Evolutionary conservation across 2,797 vertebrate species (phyloP).

Genomic region (Trachurus trachurus): DNA sequence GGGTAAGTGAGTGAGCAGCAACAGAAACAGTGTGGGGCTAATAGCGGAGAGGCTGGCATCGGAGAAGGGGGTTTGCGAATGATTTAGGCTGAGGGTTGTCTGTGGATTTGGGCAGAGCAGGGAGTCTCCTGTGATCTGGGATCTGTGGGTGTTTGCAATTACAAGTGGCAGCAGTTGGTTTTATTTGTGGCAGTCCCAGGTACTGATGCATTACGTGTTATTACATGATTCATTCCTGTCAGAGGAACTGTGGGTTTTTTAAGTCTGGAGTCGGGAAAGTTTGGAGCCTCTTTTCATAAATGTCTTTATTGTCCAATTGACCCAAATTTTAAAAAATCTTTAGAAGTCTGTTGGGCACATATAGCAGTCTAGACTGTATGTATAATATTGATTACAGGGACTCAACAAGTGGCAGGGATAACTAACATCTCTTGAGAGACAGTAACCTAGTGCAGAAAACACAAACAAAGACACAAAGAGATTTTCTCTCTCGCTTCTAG

Average conservation of each 20-base stretch:
- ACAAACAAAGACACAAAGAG: not conserved
- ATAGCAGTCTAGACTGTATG: no score
- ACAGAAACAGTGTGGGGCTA: slow-evolving; percentile 29
- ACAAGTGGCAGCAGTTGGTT: slow-evolving; percentile 42
- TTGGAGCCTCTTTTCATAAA: slow-evolving; percentile 52
- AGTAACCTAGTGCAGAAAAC: no score
- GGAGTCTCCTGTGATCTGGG: slow-evolving; percentile 63
- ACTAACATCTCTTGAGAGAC: no score
- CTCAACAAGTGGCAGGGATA: no score
- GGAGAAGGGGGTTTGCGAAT: slow-evolving; percentile 30
- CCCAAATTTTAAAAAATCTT: slow-evolving; percentile 12
- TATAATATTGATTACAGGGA: no score
- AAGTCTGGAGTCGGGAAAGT: slow-evolving; percentile 44
- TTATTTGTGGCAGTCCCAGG: slow-evolving; percentile 54
- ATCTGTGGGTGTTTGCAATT: slow-evolving; percentile 71
- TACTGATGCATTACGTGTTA: slow-evolving; percentile 50
- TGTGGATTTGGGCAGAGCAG: slow-evolving; percentile 56
- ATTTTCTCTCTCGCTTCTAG: slow-evolving; percentile 8
- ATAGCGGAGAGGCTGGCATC: slow-evolving; percentile 38
- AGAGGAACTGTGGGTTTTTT: slow-evolving; percentile 33
- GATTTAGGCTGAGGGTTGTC: slow-evolving; percentile 43
- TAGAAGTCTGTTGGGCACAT: slow-evolving; percentile 5
- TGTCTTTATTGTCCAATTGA: slow-evolving; percentile 28
- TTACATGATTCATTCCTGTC: slow-evolving; percentile 53
- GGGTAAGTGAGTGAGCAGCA: slow-evolving; percentile 23